A percentile compares a stretch with the other conserved stretches of the same genome.
Evolutionary conservation across 2,888 invertebrate species (phyloP).

Genomic region (Panzeria rudis): DNA sequence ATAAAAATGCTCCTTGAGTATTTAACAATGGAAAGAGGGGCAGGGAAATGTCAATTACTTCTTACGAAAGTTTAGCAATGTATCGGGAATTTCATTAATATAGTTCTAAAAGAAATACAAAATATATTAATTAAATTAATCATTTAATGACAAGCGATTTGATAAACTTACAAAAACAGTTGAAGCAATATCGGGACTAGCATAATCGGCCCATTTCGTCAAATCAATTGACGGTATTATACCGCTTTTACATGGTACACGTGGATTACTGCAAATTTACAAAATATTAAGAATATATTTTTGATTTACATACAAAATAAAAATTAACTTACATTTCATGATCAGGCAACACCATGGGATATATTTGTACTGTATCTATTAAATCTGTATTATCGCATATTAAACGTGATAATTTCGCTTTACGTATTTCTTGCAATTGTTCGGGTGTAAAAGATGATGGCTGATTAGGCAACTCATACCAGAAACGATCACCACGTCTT

Average conservation of each 20-base stretch:
- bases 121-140: not conserved
- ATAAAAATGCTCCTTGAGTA: slow-evolving; percentile 68
- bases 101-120: slow-evolving; percentile 81
- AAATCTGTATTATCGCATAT: slow-evolving; percentile 97
- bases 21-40: slow-evolving; percentile 25
- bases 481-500: slow-evolving; percentile 95
- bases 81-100: slow-evolving; percentile 84
- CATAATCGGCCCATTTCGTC: slow-evolving; percentile 93
- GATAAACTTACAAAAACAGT: slow-evolving; percentile 87
- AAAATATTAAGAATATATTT: not conserved
- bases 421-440: slow-evolving; percentile 92
- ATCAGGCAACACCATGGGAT: slow-evolving; percentile 96
- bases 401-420: slow-evolving; percentile 90
- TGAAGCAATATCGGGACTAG: slow-evolving; percentile 84
- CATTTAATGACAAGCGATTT: not conserved
- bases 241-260: slow-evolving; percentile 95
- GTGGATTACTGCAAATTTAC: slow-evolving; percentile 89
- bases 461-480: slow-evolving; percentile 96
- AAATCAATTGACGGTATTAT: slow-evolving; percentile 94
- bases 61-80: slow-evolving; percentile 82
- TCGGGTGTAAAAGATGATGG: slow-evolving; percentile 95
- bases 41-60: slow-evolving; percentile 75
- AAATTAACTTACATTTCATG: slow-evolving; percentile 92
- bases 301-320: not conserved
- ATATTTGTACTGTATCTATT: slow-evolving; percentile 95